Evolutionary conservation across 2,113 vertebrate species (phyloP).

Genomic region (Tylochromis polylepis): DNA sequence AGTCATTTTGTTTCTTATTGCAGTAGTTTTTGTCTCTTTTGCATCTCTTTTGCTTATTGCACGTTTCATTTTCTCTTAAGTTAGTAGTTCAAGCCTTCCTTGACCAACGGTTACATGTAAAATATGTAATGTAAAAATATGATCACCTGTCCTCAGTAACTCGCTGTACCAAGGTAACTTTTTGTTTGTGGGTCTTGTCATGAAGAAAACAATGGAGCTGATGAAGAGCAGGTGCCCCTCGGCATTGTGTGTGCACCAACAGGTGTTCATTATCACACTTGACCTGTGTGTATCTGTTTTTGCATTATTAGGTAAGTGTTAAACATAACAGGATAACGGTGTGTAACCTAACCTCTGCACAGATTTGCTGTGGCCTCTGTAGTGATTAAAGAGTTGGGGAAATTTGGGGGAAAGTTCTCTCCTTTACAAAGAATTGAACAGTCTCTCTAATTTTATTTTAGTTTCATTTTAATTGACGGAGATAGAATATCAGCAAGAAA

Average conservation of each 20-base stretch:
- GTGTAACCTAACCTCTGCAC: neutral
- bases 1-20: neutral
- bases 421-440: too few species aligned
- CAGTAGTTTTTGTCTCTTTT: neutral
- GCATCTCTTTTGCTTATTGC: neutral
- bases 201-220: neutral
- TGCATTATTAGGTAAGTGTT: neutral
- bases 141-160: neutral
- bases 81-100: neutral
- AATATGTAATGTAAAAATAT: neutral
- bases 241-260: constrained; percentile 20
- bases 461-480: too few species aligned
- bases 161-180: neutral
- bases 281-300: neutral
- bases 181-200: neutral
- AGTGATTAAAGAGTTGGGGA: neutral
- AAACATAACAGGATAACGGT: neutral
- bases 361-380: neutral
- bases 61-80: neutral
- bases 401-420: too few species aligned
- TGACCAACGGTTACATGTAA: neutral
- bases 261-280: constrained; percentile 28
- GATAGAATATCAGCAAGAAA: too few species aligned
- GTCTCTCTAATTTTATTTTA: too few species aligned
- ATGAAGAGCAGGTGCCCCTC: neutral